Evolutionary conservation across 2,797 vertebrate genomes (phyloP).

Genomic region (Cephalopachus bancanus): DNA sequence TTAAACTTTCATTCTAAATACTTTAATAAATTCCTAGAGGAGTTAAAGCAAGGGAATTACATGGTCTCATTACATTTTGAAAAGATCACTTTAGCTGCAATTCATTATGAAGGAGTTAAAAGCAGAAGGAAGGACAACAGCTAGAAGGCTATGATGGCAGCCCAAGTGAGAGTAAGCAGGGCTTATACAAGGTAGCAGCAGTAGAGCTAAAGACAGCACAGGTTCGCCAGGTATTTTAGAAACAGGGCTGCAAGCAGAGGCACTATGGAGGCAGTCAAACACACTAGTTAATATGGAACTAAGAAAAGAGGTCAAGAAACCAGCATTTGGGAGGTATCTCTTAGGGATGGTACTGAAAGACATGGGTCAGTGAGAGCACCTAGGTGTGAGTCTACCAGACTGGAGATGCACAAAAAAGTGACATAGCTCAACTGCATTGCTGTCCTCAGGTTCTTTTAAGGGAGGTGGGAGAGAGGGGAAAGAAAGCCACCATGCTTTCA

Average conservation of each 20-base stretch:
- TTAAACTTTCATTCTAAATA: neutral
- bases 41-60: neutral
- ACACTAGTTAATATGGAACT: neutral
- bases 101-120: neutral
- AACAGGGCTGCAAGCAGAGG: neutral
- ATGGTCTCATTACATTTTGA: neutral
- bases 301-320: neutral
- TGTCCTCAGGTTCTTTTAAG: neutral
- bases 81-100: neutral
- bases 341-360: neutral
- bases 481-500: neutral
- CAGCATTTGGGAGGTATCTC: neutral
- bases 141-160: neutral
- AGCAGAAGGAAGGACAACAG: neutral
- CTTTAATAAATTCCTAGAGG: neutral
- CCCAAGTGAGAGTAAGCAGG: neutral
- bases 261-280: neutral
- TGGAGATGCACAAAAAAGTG: neutral
- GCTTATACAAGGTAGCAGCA: neutral
- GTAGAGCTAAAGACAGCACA: neutral
- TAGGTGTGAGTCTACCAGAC: neutral
- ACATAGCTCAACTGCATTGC: neutral
- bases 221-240: neutral
- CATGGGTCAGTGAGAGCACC: neutral
- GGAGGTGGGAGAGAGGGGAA: rapidly evolving